Evolutionary conservation across 2,113 vertebrate species (phyloP).

Genomic region (Passer domesticus): DNA sequence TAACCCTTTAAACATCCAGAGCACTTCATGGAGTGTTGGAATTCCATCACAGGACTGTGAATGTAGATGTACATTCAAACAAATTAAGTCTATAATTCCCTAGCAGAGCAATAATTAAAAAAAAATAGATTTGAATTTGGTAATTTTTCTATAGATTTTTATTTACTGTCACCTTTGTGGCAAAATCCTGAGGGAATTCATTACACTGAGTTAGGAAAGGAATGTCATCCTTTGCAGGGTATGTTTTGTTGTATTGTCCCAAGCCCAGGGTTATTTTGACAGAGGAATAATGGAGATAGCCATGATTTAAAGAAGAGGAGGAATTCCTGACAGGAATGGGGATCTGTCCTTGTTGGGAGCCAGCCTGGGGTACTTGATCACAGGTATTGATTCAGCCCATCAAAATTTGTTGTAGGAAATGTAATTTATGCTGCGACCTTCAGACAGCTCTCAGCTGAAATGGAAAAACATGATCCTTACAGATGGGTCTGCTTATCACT

Average conservation of each 20-base stretch:
- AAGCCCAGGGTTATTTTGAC: slow-evolving; percentile 1
- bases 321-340: slow-evolving; percentile 27
- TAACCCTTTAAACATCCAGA: background rate
- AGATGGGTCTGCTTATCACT: background rate
- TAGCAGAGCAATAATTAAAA: background rate
- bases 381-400: slow-evolving; percentile 34
- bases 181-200: background rate
- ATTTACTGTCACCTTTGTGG: background rate
- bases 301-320: slow-evolving; percentile 8
- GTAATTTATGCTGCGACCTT: slow-evolving; percentile 31
- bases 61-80: no score
- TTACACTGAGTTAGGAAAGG: background rate
- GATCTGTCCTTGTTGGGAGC: slow-evolving; percentile 34
- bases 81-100: background rate
- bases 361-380: background rate
- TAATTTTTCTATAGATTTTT: background rate
- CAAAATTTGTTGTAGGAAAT: background rate
- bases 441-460: slow-evolving; percentile 33
- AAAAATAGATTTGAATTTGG: background rate
- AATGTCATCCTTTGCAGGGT: background rate
- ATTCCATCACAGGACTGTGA: background rate
- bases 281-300: slow-evolving; percentile 18
- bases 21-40: rapidly evolving
- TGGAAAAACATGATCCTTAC: slow-evolving; percentile 5
- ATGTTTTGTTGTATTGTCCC: background rate